Evolutionary conservation across 92 coral and sea anemone genomes (phyloP).

Genomic region (Diadumene lineata): DNA sequence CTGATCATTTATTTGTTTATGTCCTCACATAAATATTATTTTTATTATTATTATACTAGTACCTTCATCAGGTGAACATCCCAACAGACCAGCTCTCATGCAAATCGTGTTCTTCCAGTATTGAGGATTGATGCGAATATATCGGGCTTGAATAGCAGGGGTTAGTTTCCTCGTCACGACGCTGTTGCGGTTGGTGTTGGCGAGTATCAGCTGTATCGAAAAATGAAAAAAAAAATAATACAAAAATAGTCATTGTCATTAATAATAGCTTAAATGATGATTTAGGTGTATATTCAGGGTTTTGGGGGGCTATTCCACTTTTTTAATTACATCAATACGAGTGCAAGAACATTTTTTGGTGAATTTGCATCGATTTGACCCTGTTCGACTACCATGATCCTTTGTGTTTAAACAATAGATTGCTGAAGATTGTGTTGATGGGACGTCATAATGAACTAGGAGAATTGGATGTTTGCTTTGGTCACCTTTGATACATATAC

Average conservation of each 20-base stretch:
- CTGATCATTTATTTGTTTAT: neutral
- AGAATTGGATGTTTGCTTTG: neutral
- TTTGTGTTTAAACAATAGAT: too few species aligned
- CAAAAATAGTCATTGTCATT: neutral
- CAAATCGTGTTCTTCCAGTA: conserved; percentile 33
- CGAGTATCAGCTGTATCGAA: conserved; percentile 13
- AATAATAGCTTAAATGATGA: neutral
- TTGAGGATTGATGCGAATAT: conserved; percentile 43
- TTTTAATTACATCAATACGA: too few species aligned
- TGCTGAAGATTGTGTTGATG: neutral
- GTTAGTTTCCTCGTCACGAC: conserved; percentile 22
- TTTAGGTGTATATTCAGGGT: too few species aligned
- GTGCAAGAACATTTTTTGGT: too few species aligned
- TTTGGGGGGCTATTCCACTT: too few species aligned
- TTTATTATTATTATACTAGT: neutral
- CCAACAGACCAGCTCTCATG: conserved; percentile 37
- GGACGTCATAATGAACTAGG: neutral
- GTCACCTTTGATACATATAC: neutral
- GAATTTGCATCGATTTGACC: too few species aligned
- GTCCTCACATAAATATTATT: neutral
- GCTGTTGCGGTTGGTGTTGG: conserved; percentile 30
- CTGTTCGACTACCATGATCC: too few species aligned
- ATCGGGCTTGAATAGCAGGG: conserved; percentile 36
- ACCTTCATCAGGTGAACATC: conserved; percentile 49
- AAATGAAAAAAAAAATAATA: neutral